Evolutionary conservation across 2,888 invertebrate species (phyloP), one percentile per base, ranked within the genome.

Genomic region (Arrhopalites spinosus): DNA sequence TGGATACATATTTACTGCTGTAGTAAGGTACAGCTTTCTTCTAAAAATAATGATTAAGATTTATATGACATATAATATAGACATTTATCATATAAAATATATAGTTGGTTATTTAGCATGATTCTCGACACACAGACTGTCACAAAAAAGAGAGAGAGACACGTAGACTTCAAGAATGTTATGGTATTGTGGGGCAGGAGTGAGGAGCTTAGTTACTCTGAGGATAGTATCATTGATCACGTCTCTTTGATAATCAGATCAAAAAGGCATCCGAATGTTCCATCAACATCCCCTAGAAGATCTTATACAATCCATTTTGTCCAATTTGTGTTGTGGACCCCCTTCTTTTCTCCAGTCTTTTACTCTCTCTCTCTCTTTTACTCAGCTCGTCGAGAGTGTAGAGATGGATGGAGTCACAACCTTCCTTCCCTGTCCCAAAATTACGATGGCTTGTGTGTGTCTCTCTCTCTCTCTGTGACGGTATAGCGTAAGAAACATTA

Each of bases 181-280:
- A n/a, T n/a, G 45, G 30, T 23, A 50, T 43, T 43, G 13, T 63
- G 27, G 27, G 64, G 27, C 25, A 59, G 29, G 25, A 20, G 27
- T 5, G 59, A 53, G 20, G 3, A 23, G 25, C 47, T 23, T 50
- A 27, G 13, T 25, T 47, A 50, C 68, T 68, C n/a, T 47, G 47
- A 36, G 2, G 23, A 25, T 50, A 63, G 50, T n/a, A 43, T 56
- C 75, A 75, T 71, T 75, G 75, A 75, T 75, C 75, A 75, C 75
- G 23, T 25, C 45, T 20, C 47, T 15, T 70, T 70, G 56, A 70
- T 72, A 76, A 76, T 76, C 72, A 68, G 59, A 76, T 72, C 72
- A 71, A 75, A 75, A 75, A 75, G 53, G 70, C 63, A 75, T 75
- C 66, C 70, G 53, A 71, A 75, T 75, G 70, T 75, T 75, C 75